Conservation (phyloP, 1,140 invertebrate species). For the Heterodera schachtii region DNA sequence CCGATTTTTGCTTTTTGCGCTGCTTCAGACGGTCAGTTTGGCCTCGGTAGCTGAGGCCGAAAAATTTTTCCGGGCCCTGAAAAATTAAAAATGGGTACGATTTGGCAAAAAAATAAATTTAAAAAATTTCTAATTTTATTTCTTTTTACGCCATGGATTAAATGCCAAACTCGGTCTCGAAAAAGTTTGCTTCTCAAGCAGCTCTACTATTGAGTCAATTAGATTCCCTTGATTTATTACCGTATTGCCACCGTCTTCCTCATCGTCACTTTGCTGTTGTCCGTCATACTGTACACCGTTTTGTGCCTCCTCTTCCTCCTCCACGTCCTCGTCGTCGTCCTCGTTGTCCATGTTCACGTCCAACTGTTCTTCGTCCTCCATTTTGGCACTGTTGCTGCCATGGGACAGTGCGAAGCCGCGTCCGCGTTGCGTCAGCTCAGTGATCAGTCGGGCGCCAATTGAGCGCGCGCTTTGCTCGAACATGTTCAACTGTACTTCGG, state of each 20-base stretch:
- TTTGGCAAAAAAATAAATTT: too few species aligned
- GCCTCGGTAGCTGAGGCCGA: neutral
- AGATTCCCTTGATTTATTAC: too few species aligned
- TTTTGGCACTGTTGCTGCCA: neutral
- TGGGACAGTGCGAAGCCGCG: neutral
- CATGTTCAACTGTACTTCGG: slow-evolving; percentile 9
- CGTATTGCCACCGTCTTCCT: neutral
- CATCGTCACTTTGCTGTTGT: neutral
- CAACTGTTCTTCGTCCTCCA: slow-evolving; percentile 1
- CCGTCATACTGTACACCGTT: neutral
- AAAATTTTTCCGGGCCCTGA: neutral
- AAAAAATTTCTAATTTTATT: too few species aligned
- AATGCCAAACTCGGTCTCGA: too few species aligned
- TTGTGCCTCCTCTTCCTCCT: neutral
- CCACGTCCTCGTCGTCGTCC: neutral
- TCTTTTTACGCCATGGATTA: too few species aligned
- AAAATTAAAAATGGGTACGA: neutral
- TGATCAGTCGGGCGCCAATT: neutral
- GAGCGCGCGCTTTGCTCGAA: slow-evolving; percentile 12
- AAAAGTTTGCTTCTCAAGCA: too few species aligned
- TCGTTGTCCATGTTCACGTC: neutral
- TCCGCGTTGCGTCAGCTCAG: slow-evolving; percentile 3
- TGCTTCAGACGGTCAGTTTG: neutral
- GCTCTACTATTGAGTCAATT: too few species aligned
- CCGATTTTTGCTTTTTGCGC: slow-evolving; percentile 1